Base-by-base conservation (phyloP, 2,113 vertebrate genomes). In the Sander vitreus region DNA sequence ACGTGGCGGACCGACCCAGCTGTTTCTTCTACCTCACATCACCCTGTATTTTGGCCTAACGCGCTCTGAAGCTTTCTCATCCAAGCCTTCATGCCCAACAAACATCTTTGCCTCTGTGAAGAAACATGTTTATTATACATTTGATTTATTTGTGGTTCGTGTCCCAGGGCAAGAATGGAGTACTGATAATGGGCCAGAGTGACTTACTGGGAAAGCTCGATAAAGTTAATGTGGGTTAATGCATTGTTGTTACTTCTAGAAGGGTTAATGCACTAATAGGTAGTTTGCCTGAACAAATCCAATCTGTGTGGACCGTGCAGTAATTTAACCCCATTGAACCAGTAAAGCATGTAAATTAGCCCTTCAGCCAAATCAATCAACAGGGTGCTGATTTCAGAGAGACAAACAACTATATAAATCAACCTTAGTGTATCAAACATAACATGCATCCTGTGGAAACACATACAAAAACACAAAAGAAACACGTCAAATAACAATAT, bases 11-110 rank as follows among this genome's bases (percentile, higher is more conserved):
- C 50, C 50, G 85, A 84, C 84, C 89, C 95, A 95, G 93, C 94
- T 95, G 95, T 94, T 95, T 91, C 88, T 81, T 80, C 87, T 66
- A 81, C 76, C 87, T 83, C 85, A 64, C 87, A 85, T 91, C 76
- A 76, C 91, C 92, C 94, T 95, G 80, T 95, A 94, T 95, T 95
- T 92, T 94, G 82, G 76, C 39, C 77, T 87, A 81, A 85, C 83
- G 11, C 45, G 75, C 82, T 92, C 87, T 90, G 84, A 91, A 84
- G 85, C 84, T 58, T 83, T 92, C 88, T 88, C 88, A 88, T 90
- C 75, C 69, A 45, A 71, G 73, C 57, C 74, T 71, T 60, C 66
- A 25, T 84, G 84, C 65, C 80, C 43, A 2, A 68, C 23, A 83
- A 80, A 86, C 63, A 67, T 73, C 15, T 75, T 69, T 16, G 53